Evolutionary conservation across 2,888 invertebrate species (phyloP).

Genomic region (Sepioteuthis lessoniana): DNA sequence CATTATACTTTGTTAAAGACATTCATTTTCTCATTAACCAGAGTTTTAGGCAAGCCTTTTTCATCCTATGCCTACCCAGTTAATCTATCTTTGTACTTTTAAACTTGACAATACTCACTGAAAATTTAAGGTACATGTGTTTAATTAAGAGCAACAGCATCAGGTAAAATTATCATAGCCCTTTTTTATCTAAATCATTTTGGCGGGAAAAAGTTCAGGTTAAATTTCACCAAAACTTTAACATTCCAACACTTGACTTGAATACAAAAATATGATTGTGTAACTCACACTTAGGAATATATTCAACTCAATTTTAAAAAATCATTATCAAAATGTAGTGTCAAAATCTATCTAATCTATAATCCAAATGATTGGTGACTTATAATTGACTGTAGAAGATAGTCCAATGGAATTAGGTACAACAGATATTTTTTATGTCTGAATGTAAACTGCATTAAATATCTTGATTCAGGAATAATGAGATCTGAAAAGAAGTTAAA

Average conservation of each 20-base stretch:
- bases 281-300: not conserved
- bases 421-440: not conserved
- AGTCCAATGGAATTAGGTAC: not conserved
- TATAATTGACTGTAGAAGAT: not conserved
- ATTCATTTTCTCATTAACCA: not conserved
- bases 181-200: not conserved
- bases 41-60: not conserved
- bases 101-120: not conserved
- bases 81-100: not conserved
- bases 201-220: not conserved
- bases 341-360: not conserved
- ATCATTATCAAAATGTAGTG: too few species aligned
- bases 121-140: not conserved
- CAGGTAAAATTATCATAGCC: not conserved
- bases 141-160: not conserved
- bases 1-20: not conserved
- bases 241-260: not conserved
- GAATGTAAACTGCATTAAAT: not conserved
- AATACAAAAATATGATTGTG: not conserved
- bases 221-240: not conserved
- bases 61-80: not conserved
- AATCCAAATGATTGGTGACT: not conserved
- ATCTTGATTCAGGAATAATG: not conserved
- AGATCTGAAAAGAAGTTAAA: not conserved
- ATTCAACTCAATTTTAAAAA: too few species aligned